A percentile compares a stretch with the other conserved stretches of the same genome.
These are phyloP conservation scores for Ophion ellenae DNA, from an alignment of 2,888 invertebrate species.

Conservation along the genomic window DNA sequence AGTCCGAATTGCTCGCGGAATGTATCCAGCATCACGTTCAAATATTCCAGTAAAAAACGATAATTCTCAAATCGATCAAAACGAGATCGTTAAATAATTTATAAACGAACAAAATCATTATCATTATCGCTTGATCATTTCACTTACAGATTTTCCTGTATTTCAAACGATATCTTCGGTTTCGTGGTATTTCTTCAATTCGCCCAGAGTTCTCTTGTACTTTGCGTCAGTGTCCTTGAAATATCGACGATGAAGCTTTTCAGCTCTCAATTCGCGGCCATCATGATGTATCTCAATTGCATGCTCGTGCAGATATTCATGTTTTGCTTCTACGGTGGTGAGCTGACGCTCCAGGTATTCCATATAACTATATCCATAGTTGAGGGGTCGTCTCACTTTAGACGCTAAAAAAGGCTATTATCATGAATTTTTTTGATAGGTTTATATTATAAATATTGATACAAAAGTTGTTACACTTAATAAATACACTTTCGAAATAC, in stretches of 20 bases:
- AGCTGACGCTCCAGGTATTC: conserved; percentile 62
- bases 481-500: too few species aligned
- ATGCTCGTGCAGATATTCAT: conserved; percentile 72
- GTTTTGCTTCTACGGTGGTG: conserved; percentile 62
- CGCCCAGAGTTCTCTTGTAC: conserved; percentile 65
- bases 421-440: too few species aligned
- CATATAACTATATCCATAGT: conserved; percentile 52
- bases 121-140: not conserved
- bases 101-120: too few species aligned
- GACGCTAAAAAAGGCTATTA: too few species aligned
- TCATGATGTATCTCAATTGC: conserved; percentile 62
- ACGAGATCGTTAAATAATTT: not conserved
- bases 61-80: not conserved
- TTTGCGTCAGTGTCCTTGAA: conserved; percentile 70
- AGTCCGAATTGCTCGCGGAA: conserved; percentile 44
- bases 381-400: not conserved
- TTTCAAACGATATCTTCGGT: conserved; percentile 66
- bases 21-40: conserved; percentile 61
- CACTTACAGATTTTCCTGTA: conserved; percentile 57
- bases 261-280: conserved; percentile 61
- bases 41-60: conserved; percentile 53
- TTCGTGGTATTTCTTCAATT: conserved; percentile 67
- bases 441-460: too few species aligned
- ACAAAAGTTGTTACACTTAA: too few species aligned
- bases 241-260: conserved; percentile 67